Evolutionary conservation across 1,140 invertebrate genomes (phyloP), one percentile per base, ranked within the genome.

Genomic region (Daktulosphaira vitifoliae): DNA sequence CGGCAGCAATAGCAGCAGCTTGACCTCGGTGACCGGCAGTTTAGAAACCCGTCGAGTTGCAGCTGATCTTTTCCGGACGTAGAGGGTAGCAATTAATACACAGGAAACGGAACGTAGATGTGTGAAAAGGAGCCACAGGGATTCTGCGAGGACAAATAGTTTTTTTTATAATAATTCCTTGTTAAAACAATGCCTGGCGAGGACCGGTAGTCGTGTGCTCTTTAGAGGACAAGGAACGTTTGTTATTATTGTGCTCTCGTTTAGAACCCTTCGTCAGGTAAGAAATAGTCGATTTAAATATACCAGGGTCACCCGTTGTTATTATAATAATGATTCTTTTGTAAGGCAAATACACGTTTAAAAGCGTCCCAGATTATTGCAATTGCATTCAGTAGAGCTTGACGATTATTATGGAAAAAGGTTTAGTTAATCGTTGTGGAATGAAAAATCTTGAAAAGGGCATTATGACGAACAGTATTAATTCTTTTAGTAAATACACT

Each of bases 1-100:
- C 29, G 29, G 29, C 5, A 11, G 1, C 25, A 59, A n/a, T n/a
- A n/a, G n/a, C 53, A 42, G 1, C 25, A 59, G 42, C 54, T 59
- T 59, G 54, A 59, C 54, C 54, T 59, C 54, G 54, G 54, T 59
- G 42, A 46, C 38, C 42, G 23, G 13, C 16, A 13, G 13, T 59
- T 59, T 37, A 59, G 16, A 59, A 59, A 59, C 23, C 8, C 0
- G 6, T 8, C 13, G 38, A 11, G n/a, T 3, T 25, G 25, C 54
- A 59, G 54, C 54, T 59, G 54, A 29, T 59, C 23, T 8, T 46
- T 46, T 59, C 42, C 39, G 25, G 16, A 16, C 39, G 39, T 44
- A 16, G 4, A 11, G 29, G 29, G 54, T 46, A 46, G 54, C 23
- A 59, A 59, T 59, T 44, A 44, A 59, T 26, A 38, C 20, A 25